Evolutionary conservation across 1,140 invertebrate species (phyloP).

Genomic region (Drosophila pectinifera): DNA sequence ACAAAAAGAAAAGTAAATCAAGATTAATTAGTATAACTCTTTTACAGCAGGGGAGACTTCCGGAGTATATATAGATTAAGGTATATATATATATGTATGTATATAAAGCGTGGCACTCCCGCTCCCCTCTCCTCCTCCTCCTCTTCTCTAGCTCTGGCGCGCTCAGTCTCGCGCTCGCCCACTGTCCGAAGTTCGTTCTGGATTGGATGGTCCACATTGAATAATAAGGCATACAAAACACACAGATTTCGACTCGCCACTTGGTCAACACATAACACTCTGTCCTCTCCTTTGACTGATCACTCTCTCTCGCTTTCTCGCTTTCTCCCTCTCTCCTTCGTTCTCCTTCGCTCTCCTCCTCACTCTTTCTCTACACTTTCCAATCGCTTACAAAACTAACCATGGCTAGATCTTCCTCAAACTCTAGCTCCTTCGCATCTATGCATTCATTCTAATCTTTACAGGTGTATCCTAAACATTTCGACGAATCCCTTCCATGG

Average conservation of each 20-base stretch:
- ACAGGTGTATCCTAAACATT: slow-evolving; percentile 59
- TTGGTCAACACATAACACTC: slow-evolving; percentile 28
- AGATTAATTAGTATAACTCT: slow-evolving; percentile 4
- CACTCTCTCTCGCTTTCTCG: slow-evolving; percentile 4
- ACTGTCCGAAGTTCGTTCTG: slow-evolving; percentile 15
- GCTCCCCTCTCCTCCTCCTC: background rate
- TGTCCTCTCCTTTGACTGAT: slow-evolving; percentile 1
- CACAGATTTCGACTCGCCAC: slow-evolving; percentile 41
- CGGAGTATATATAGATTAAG: slow-evolving; percentile 4
- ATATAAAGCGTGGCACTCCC: slow-evolving; percentile 21
- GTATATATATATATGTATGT: slow-evolving; percentile 9
- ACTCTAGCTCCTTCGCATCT: slow-evolving; percentile 2
- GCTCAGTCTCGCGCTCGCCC: slow-evolving; percentile 6
- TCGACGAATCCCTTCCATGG: slow-evolving; percentile 62
- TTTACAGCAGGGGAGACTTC: slow-evolving; percentile 17
- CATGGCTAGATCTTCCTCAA: background rate
- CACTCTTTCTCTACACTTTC: slow-evolving; percentile 4
- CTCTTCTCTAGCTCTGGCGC: slow-evolving; percentile 8
- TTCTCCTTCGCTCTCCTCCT: background rate
- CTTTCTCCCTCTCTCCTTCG: slow-evolving; percentile 1
- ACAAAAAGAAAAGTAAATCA: slow-evolving; percentile 19
- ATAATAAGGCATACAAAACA: slow-evolving; percentile 76
- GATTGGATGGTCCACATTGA: slow-evolving; percentile 67
- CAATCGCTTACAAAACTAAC: slow-evolving; percentile 27
- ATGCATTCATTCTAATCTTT: slow-evolving; percentile 19